Conservation (phyloP, 2,888 invertebrate genomes). For the Sarcophaga carnaria region DNA sequence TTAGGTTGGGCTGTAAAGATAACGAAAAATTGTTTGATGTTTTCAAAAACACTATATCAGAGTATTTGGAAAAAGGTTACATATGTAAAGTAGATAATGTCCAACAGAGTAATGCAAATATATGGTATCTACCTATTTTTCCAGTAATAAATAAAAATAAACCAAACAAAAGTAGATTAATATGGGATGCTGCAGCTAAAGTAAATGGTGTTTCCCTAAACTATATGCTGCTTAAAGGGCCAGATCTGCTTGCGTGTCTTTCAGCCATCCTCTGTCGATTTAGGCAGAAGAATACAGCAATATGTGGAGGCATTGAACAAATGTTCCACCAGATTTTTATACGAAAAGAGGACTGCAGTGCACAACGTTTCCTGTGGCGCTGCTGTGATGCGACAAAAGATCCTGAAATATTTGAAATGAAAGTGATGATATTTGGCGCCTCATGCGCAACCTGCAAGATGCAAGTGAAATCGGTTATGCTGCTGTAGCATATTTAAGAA, state of each 20-base stretch:
- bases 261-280: too few relatives aligned
- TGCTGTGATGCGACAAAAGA: too few relatives aligned
- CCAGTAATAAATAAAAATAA: background rate
- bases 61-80: slow-evolving; percentile 18
- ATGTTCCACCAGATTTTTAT: too few relatives aligned
- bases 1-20: too few relatives aligned
- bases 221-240: too few relatives aligned
- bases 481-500: slow-evolving; percentile 45
- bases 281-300: too few relatives aligned
- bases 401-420: background rate
- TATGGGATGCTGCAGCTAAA: background rate
- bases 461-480: slow-evolving; percentile 63
- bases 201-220: background rate
- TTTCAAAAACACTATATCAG: slow-evolving; percentile 21
- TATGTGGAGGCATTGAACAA: too few relatives aligned
- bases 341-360: too few relatives aligned
- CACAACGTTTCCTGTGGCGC: too few relatives aligned
- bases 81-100: background rate
- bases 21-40: too few relatives aligned
- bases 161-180: slow-evolving; percentile 28
- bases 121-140: slow-evolving; percentile 8
- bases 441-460: slow-evolving; percentile 33
- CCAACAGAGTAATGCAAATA: slow-evolving; percentile 2
- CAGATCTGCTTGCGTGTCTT: too few relatives aligned
- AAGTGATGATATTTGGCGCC: background rate